phyloP scores from a whole-genome alignment of 2,797 vertebrate species.

The Phalanger gymnotis region DNA sequence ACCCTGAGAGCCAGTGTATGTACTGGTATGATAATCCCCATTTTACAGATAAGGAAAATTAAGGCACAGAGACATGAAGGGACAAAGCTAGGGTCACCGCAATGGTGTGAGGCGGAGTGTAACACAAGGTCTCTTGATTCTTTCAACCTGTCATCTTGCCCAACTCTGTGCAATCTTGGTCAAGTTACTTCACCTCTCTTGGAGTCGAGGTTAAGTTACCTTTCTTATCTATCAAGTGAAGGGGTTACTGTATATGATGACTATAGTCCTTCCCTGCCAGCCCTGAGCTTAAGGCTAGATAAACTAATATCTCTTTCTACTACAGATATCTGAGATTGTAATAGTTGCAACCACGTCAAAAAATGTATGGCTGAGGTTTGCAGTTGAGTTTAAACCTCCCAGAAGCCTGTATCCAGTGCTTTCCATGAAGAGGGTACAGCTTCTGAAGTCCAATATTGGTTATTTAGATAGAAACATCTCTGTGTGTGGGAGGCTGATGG shows the following conservation, averaged over 20 bases:
- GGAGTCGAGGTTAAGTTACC: background rate
- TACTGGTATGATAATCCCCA: background rate
- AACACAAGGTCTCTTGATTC: background rate
- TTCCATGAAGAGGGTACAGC: background rate
- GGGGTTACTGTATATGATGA: background rate
- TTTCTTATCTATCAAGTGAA: background rate
- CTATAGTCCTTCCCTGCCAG: background rate
- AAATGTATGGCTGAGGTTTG: background rate
- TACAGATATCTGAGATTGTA: background rate
- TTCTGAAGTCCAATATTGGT: background rate
- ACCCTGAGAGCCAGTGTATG: background rate
- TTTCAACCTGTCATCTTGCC: background rate
- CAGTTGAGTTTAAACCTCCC: background rate
- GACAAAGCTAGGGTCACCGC: background rate
- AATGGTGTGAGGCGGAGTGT: background rate
- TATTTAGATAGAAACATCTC: background rate
- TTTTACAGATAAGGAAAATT: background rate
- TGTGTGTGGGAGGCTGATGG: background rate
- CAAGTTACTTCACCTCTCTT: background rate
- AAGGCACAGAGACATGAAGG: background rate
- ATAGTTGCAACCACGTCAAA: background rate
- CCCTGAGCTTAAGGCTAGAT: background rate
- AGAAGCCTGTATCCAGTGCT: background rate
- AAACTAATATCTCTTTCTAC: background rate
- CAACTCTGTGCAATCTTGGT: background rate